These are phyloP conservation scores for Auanema freiburgensis DNA, from an alignment of 2,888 invertebrate species.

Conservation along the genomic window DNA sequence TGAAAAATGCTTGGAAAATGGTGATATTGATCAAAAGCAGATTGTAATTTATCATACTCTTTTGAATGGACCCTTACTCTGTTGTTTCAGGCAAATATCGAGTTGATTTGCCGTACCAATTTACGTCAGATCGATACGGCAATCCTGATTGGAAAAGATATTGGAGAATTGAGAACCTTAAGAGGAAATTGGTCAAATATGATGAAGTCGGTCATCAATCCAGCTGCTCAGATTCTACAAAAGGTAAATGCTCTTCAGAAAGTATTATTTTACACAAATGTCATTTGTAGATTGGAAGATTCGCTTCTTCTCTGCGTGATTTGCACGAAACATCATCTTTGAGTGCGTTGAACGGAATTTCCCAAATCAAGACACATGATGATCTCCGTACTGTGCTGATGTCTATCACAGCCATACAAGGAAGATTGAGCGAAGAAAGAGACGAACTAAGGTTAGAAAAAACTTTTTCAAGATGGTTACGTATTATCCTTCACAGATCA, in stretches of 20 bases:
- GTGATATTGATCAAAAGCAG: slow-evolving; percentile 23
- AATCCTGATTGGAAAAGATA: slow-evolving; percentile 15
- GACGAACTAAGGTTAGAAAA: slow-evolving; percentile 38
- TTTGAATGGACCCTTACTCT: slow-evolving; percentile 1
- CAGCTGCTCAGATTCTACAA: slow-evolving; percentile 28
- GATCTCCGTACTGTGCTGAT: slow-evolving; percentile 35
- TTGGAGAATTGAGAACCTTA: slow-evolving; percentile 28
- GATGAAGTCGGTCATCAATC: slow-evolving; percentile 30
- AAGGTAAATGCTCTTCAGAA: slow-evolving; percentile 19
- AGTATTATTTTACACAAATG: slow-evolving; percentile 3
- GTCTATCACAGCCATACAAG: slow-evolving; percentile 29
- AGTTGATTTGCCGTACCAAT: slow-evolving; percentile 38
- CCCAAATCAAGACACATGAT: slow-evolving; percentile 36
- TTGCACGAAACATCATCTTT: slow-evolving; percentile 33
- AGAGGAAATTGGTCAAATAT: slow-evolving; percentile 36
- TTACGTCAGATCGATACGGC: slow-evolving; percentile 40
- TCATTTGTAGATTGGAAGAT: slow-evolving; percentile 30
- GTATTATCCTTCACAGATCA: slow-evolving; percentile 4
- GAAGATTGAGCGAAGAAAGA: slow-evolving; percentile 32
- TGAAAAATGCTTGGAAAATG: slow-evolving; percentile 30
- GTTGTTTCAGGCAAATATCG: slow-evolving; percentile 25
- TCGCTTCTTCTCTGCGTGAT: slow-evolving; percentile 32
- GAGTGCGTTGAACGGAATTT: slow-evolving; percentile 29
- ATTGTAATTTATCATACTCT: slow-evolving; percentile 6
- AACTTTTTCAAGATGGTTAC: not conserved